Evolutionary conservation across 2,797 vertebrate genomes (phyloP).

Genomic region (Vultur gryphus): DNA sequence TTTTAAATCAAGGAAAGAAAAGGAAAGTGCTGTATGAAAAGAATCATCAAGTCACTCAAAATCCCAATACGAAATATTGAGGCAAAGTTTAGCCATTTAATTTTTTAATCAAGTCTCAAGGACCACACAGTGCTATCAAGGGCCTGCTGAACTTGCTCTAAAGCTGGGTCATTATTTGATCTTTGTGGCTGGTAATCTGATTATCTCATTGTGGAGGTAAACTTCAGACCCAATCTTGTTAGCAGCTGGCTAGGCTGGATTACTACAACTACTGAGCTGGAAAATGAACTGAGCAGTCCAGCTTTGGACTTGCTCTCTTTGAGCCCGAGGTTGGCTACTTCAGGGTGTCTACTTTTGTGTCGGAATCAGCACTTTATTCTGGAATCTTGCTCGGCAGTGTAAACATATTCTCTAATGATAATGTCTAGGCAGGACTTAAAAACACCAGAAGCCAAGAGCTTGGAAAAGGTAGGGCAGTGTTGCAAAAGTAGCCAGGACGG

Average conservation of each 20-base stretch:
- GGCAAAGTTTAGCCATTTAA: conserved; percentile 84
- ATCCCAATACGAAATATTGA: conserved; percentile 80
- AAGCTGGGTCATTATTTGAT: conserved; percentile 99
- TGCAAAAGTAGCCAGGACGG: conserved; percentile 8
- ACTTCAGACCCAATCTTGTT: conserved; percentile 99
- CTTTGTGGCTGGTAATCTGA: conserved; percentile 99
- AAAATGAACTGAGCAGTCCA: conserved; percentile 99
- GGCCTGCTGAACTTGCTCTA: conserved; percentile 98
- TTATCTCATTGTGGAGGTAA: conserved; percentile 99
- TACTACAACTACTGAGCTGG: conserved; percentile 97
- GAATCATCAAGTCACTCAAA: conserved; percentile 80
- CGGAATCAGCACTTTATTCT: conserved; percentile 91
- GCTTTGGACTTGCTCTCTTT: conserved; percentile 98
- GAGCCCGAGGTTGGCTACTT: conserved; percentile 87
- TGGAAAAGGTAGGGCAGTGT: conserved; percentile 57
- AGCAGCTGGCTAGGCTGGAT: conserved; percentile 99
- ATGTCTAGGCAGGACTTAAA: conserved; percentile 28
- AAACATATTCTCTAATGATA: conserved; percentile 74
- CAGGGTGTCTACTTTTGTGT: conserved; percentile 84
- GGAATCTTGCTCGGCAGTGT: conserved; percentile 73
- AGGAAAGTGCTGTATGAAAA: conserved; percentile 71
- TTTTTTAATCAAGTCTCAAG: conserved; percentile 97
- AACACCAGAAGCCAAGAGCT: not conserved
- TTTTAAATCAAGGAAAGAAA: conserved; percentile 72
- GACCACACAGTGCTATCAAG: conserved; percentile 99